A percentile compares a stretch with the other conserved stretches of the same genome.
Conservation (phyloP, 2,888 invertebrate species). For the Dromius quadrimaculatus region DNA sequence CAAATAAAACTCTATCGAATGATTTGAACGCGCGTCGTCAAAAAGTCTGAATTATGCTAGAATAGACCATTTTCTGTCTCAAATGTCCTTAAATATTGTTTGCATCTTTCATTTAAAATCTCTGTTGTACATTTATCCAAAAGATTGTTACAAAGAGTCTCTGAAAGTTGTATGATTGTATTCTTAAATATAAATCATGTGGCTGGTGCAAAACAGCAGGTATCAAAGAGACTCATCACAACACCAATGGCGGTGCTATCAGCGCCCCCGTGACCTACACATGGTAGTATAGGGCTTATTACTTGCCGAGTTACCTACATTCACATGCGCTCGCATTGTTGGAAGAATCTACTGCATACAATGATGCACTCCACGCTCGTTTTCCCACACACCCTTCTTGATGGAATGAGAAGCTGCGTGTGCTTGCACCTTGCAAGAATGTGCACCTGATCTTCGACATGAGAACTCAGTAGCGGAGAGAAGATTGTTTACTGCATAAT, state of each 20-base stretch:
- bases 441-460: background rate
- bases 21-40: too few species aligned
- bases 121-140: too few species aligned
- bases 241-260: background rate
- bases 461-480: background rate
- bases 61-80: too few species aligned
- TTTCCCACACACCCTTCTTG: constrained; percentile 26
- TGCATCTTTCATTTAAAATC: too few species aligned
- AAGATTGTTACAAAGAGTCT: too few species aligned
- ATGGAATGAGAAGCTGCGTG: background rate
- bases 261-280: constrained; percentile 45
- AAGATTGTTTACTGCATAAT: background rate
- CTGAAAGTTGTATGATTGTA: too few species aligned
- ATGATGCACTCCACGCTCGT: background rate
- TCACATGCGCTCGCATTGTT: constrained; percentile 27
- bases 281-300: constrained; percentile 39
- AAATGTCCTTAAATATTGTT: too few species aligned
- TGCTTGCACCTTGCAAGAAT: background rate
- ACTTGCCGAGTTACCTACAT: constrained; percentile 47
- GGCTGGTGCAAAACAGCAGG: constrained; percentile 19
- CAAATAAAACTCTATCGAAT: too few species aligned
- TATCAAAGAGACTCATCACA: background rate
- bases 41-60: too few species aligned
- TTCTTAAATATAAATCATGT: too few species aligned
- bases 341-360: background rate